Evolutionary conservation across 2,113 vertebrate species (phyloP), one percentile per base, ranked within the genome.

Genomic region (Actinemys pallida): DNA sequence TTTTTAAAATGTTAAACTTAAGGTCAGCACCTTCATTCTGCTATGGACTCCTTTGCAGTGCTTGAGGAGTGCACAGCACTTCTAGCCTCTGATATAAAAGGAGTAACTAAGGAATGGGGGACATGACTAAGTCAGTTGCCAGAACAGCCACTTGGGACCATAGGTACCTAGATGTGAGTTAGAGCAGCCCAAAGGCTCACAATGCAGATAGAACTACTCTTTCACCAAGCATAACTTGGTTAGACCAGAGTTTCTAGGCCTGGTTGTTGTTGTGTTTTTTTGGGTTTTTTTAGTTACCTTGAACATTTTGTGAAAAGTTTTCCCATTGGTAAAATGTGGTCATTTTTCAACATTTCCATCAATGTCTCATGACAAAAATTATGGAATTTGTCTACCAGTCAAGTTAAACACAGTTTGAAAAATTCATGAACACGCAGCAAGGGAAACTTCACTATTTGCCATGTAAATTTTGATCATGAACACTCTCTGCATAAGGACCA

Each of bases 61-160:
- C 17, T 39, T 72, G 65, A 72, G n/a, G 35, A 76, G 82, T 89
- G 35, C 3, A 14, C 4, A 35, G 47, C 24, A 24, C 42, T 90
- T 52, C 50, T 69, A 27, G 49, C 10, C 49, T 79, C 49, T 82
- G 76, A 86, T 29, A 87, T 42, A 47, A 22, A 54, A 1, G 11
- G 16, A 50, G 85, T 47, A 83, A 12, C 42, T 50, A 72, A 83
- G 57, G 75, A 88, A 87, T 39, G 86, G 42, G 27, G 79, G 11
- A 35, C 0, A 0, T 31, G 50, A 76, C 39, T 69, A 69, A n/a
- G n/a, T n/a, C 35, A 69, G 35, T 19, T 69, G 35, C 65, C 65
- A 69, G 35, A 69, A 7, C 13, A 65, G 29, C 31, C 29, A 65
- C 6, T 35, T 76, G 72, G 45, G 25, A 47, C 39, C 42, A 78